Evolutionary conservation across 2,888 invertebrate species (phyloP).

Genomic region (Lathronympha strigana): DNA sequence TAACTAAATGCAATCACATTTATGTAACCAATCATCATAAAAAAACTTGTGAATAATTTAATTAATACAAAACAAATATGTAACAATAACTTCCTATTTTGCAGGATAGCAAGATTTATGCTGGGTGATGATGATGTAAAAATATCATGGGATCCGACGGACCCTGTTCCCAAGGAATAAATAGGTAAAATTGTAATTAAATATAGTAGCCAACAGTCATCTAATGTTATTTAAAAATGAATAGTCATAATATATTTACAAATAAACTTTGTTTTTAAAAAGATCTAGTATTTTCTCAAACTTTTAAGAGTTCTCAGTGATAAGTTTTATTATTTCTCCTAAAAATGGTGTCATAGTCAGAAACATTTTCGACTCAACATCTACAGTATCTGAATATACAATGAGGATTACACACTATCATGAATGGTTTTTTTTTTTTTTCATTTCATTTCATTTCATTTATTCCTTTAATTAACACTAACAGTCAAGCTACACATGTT

Average conservation of each 20-base stretch:
- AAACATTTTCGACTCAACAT: too few species aligned
- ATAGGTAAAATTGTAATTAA: conserved; percentile 17
- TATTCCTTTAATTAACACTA: too few species aligned
- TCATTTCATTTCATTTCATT: too few species aligned
- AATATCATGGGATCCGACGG: conserved; percentile 28
- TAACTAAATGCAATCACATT: too few species aligned
- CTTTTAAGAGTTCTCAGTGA: not conserved
- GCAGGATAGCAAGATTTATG: conserved; percentile 56
- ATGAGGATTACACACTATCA: too few species aligned
- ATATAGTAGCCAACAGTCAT: not conserved
- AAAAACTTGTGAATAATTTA: too few species aligned
- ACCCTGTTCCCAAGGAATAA: conserved; percentile 18
- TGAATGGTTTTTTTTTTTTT: too few species aligned
- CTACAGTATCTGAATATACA: too few species aligned
- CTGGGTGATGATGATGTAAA: conserved; percentile 48
- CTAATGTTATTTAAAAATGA: not conserved
- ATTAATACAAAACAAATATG: not conserved
- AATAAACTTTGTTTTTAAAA: conserved; percentile 7
- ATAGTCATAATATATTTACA: not conserved
- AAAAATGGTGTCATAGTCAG: too few species aligned
- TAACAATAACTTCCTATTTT: conserved; percentile 42
- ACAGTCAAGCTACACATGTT: too few species aligned
- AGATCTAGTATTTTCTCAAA: not conserved
- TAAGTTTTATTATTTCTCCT: not conserved
- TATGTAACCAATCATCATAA: too few species aligned